These are phyloP conservation scores for Ceriagrion tenellum DNA, from an alignment of 2,888 invertebrate genomes.

Conservation along the genomic window DNA sequence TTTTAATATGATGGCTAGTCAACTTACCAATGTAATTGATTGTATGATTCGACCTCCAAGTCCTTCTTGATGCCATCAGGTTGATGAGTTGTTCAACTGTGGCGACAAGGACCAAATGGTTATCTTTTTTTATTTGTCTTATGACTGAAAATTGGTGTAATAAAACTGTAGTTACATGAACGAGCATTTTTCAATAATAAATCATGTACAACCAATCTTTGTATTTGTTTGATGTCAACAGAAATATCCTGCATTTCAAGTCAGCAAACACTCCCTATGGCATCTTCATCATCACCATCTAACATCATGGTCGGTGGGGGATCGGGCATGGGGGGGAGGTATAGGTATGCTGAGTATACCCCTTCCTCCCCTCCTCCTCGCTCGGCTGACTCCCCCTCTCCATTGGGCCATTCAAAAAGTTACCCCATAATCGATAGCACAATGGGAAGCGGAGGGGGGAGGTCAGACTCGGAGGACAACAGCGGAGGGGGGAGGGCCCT, in stretches of 20 bases:
- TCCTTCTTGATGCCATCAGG: not conserved
- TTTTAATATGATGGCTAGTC: not conserved
- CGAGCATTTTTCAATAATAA: conserved; percentile 18
- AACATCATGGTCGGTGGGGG: conserved; percentile 69
- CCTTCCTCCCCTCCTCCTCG: conserved; percentile 54
- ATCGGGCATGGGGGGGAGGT: conserved; percentile 42
- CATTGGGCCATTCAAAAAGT: conserved; percentile 70
- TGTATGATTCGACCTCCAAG: not conserved
- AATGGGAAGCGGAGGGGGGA: conserved; percentile 63
- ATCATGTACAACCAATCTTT: conserved; percentile 25
- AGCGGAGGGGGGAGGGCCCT: conserved; percentile 71
- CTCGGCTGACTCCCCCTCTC: conserved; percentile 63
- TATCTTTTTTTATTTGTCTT: not conserved
- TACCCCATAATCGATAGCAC: conserved; percentile 70
- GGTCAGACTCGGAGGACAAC: conserved; percentile 72
- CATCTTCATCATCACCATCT: conserved; percentile 69
- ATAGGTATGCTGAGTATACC: conserved; percentile 47
- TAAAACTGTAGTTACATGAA: not conserved
- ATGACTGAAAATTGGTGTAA: not conserved
- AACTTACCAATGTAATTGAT: not conserved
- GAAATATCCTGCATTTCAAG: conserved; percentile 77
- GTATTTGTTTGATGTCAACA: conserved; percentile 70
- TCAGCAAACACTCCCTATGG: conserved; percentile 75
- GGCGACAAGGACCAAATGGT: not conserved
- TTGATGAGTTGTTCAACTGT: conserved; percentile 1